These are phyloP conservation scores for Drosophila ficusphila DNA, from an alignment of 1,140 invertebrate species.

Conservation along the genomic window DNA sequence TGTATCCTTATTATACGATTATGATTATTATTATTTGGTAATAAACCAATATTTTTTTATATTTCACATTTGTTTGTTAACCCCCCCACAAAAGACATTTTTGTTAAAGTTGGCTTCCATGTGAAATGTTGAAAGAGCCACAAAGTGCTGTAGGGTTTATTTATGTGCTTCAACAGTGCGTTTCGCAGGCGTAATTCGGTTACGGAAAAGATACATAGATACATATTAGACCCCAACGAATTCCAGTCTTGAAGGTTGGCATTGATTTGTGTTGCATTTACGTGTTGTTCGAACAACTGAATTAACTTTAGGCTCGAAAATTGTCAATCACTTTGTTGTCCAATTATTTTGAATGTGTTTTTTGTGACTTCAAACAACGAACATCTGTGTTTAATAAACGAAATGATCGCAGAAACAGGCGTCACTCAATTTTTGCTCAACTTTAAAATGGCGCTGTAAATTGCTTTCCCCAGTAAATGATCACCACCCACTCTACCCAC, in stretches of 20 bases:
- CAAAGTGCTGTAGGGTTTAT: neutral
- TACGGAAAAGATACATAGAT: too few species aligned
- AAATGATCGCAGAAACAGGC: neutral
- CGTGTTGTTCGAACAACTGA: neutral
- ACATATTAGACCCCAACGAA: neutral
- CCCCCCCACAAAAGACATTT: slow-evolving; percentile 16
- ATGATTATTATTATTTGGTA: slow-evolving; percentile 50
- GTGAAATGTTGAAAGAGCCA: neutral
- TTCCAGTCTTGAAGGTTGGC: neutral
- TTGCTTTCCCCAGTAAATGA: neutral
- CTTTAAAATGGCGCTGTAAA: neutral
- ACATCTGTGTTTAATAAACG: neutral
- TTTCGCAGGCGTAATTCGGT: slow-evolving; percentile 1
- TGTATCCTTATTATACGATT: slow-evolving; percentile 42
- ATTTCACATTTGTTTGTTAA: slow-evolving; percentile 10
- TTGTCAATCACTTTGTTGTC: neutral
- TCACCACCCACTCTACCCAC: neutral
- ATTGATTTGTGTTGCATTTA: slow-evolving; percentile 19
- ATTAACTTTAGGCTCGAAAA: slow-evolving; percentile 11
- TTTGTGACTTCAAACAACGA: too few species aligned
- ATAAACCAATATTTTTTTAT: slow-evolving; percentile 45
- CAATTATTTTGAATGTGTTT: neutral
- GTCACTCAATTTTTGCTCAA: neutral
- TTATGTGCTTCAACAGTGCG: slow-evolving; percentile 1
- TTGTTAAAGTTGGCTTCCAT: slow-evolving; percentile 11